Evolutionary conservation across 2,888 invertebrate species (phyloP).

Genomic region (Drepanosiphum platanoidis): DNA sequence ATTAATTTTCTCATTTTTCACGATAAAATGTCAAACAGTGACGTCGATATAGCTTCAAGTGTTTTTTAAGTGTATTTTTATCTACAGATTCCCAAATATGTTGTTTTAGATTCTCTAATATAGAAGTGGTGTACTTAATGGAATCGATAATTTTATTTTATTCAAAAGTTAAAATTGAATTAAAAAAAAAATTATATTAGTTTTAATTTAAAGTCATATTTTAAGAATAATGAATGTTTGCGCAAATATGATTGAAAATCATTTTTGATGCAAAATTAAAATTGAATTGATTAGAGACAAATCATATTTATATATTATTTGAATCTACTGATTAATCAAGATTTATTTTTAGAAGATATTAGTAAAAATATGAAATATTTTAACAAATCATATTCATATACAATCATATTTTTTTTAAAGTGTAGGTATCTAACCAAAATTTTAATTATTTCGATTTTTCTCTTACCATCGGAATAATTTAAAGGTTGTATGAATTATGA

Average conservation of each 20-base stretch:
- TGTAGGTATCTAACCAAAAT: no score
- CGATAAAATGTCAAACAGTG: not conserved
- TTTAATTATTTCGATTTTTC: no score
- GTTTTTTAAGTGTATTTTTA: slow-evolving; percentile 26
- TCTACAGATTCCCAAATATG: slow-evolving; percentile 14
- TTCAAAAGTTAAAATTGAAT: not conserved
- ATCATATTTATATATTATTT: no score
- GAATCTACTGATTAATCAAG: no score
- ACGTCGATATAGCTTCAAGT: slow-evolving; percentile 28
- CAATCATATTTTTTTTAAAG: no score
- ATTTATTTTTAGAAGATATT: no score
- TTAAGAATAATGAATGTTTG: not conserved
- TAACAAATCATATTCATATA: no score
- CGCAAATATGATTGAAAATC: not conserved
- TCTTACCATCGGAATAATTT: no score
- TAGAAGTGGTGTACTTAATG: slow-evolving; percentile 9
- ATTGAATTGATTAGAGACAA: not conserved
- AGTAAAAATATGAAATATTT: no score
- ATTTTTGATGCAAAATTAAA: not conserved
- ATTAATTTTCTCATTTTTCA: slow-evolving; percentile 24
- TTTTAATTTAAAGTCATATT: no score
- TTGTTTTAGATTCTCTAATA: not conserved
- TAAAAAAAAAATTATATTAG: no score
- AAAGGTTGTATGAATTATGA: no score
- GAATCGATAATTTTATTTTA: slow-evolving; percentile 10